phyloP scores from a whole-genome alignment of 2,113 vertebrate genomes.

The Solea senegalensis region DNA sequence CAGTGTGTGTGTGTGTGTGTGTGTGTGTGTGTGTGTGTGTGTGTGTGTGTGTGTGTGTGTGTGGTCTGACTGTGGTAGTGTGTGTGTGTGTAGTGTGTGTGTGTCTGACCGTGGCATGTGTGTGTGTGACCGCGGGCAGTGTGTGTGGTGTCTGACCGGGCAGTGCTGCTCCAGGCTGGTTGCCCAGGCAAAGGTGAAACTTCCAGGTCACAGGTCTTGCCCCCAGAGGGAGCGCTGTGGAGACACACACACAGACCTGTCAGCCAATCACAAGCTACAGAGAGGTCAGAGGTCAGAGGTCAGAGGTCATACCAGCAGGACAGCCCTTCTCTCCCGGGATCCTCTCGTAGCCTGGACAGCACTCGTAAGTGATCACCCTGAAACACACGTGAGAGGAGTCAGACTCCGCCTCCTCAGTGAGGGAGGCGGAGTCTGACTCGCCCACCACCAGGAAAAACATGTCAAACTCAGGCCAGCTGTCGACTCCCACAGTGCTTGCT shows the following conservation, averaged over 20 bases:
- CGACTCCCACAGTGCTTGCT: not conserved
- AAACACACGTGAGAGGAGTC: slow-evolving; percentile 9
- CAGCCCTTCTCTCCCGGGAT: slow-evolving; percentile 94
- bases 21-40: no score
- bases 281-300: not conserved
- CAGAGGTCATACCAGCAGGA: slow-evolving; percentile 87
- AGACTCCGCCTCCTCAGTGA: no score
- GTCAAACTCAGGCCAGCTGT: not conserved
- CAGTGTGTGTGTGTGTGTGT: no score
- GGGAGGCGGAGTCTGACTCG: no score
- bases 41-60: no score
- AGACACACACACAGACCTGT: not conserved
- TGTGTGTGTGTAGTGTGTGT: no score
- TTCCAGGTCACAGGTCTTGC: no score
- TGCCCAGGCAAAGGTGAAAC: slow-evolving; percentile 95
- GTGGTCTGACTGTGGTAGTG: not conserved
- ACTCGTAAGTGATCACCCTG: slow-evolving; percentile 95
- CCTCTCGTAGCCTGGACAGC: slow-evolving; percentile 96
- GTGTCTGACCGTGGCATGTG: slow-evolving; percentile 73
- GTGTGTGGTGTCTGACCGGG: slow-evolving; percentile 43
- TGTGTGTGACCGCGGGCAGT: no score
- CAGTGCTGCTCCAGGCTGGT: slow-evolving; percentile 92
- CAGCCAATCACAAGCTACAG: not conserved
- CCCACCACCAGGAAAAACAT: slow-evolving; percentile 49
- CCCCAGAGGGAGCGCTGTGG: slow-evolving; percentile 88